phyloP scores from a whole-genome alignment of 2,888 invertebrate genomes.

The Platycnemis pennipes region DNA sequence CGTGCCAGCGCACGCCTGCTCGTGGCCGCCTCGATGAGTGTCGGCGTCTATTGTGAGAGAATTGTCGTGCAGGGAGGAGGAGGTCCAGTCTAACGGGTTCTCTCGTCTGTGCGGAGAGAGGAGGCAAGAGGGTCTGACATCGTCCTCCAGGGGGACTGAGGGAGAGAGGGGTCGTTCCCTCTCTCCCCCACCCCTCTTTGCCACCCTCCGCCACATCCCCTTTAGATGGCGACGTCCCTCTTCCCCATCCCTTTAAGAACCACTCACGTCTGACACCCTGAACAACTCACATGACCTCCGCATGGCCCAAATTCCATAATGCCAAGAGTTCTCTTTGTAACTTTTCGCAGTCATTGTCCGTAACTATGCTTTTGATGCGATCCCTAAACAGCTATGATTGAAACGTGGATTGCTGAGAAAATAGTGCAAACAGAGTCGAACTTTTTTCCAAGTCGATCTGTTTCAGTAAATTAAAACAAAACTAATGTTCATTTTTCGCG shows the following conservation, averaged over 20 bases:
- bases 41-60: not conserved
- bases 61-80: not conserved
- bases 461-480: no score
- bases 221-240: not conserved
- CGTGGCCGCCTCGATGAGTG: constrained; percentile 13
- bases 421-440: no score
- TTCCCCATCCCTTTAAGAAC: not conserved
- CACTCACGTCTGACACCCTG: no score
- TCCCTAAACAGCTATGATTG: no score
- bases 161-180: not conserved
- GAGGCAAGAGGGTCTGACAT: not conserved
- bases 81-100: constrained; percentile 61
- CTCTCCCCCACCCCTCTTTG: not conserved
- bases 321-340: no score
- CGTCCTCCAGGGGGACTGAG: not conserved
- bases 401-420: no score
- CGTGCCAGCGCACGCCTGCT: not conserved
- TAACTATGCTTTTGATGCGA: no score
- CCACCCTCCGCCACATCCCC: not conserved
- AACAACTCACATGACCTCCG: no score
- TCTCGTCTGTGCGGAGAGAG: not conserved
- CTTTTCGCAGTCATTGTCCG: no score
- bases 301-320: no score
- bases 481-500: no score
- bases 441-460: no score